Evolutionary conservation across 2,888 invertebrate genomes (phyloP).

Genomic region (Heliothis peltigera): DNA sequence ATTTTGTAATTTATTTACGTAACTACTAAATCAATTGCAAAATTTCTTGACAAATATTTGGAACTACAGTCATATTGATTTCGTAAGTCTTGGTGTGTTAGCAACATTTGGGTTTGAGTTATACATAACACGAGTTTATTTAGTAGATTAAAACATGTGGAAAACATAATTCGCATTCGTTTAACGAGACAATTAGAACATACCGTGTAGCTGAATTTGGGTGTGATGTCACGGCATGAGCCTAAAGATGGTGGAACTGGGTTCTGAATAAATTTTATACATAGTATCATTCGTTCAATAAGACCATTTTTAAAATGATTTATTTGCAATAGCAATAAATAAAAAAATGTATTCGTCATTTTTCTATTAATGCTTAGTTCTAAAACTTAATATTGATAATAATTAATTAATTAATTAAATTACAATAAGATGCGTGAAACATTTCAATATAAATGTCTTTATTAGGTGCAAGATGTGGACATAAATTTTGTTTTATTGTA

Average conservation of each 20-base stretch:
- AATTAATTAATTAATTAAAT: constrained; percentile 25
- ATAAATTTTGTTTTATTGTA: constrained; percentile 38
- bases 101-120: constrained; percentile 10
- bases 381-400: constrained; percentile 14
- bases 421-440: constrained; percentile 34
- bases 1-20: constrained; percentile 58
- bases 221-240: constrained; percentile 56
- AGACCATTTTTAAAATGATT: neutral
- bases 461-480: constrained; percentile 38
- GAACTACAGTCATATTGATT: constrained; percentile 42
- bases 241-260: constrained; percentile 24
- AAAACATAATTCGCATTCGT: constrained; percentile 67
- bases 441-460: constrained; percentile 52
- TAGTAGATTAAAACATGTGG: constrained; percentile 66
- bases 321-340: neutral
- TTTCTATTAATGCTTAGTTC: too few species aligned
- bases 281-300: neutral
- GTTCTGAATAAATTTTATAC: constrained; percentile 9
- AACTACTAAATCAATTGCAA: too few species aligned
- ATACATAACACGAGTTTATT: constrained; percentile 33
- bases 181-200: constrained; percentile 71
- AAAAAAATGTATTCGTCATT: neutral
- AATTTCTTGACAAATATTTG: too few species aligned
- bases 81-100: constrained; percentile 29
- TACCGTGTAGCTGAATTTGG: constrained; percentile 61